Evolutionary conservation across 2,888 invertebrate genomes (phyloP).

Genomic region (Xanthorhoe designata): DNA sequence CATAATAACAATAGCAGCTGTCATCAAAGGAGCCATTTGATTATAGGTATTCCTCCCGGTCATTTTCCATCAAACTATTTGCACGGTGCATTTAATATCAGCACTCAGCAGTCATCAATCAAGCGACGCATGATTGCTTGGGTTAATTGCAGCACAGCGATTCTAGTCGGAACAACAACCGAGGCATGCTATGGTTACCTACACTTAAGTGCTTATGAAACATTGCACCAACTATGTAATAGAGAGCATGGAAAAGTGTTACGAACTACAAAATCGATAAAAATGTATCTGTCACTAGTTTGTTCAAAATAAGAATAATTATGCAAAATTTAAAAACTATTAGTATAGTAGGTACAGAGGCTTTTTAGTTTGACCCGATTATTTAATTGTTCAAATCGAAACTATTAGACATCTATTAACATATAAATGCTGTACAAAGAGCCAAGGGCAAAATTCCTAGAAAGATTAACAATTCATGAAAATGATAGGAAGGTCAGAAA

Average conservation of each 20-base stretch:
- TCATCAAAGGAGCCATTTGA: not conserved
- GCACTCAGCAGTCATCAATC: conserved; percentile 25
- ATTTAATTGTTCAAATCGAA: no score
- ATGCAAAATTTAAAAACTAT: no score
- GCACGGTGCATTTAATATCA: conserved; percentile 28
- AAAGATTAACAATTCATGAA: conserved; percentile 17
- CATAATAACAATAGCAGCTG: not conserved
- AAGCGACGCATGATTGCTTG: conserved; percentile 25
- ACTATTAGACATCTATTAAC: not conserved
- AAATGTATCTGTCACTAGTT: no score
- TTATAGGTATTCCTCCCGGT: not conserved
- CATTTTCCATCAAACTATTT: conserved; percentile 15
- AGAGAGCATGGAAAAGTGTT: not conserved
- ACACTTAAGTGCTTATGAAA: conserved; percentile 11
- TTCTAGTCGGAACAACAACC: conserved; percentile 21
- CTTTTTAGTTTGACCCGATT: no score
- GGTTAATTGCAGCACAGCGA: conserved; percentile 21
- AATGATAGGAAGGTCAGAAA: conserved; percentile 1
- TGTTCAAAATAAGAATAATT: no score
- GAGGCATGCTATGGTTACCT: conserved; percentile 10
- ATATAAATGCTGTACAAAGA: not conserved
- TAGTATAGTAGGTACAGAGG: no score
- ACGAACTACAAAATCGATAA: not conserved
- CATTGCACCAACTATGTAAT: not conserved
- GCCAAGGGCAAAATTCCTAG: conserved; percentile 3